Percentiles rank a stretch among this genome's conserved stretches.
Conservation (phyloP, 2,888 invertebrate genomes). For the Neocrepidodera transversa region DNA sequence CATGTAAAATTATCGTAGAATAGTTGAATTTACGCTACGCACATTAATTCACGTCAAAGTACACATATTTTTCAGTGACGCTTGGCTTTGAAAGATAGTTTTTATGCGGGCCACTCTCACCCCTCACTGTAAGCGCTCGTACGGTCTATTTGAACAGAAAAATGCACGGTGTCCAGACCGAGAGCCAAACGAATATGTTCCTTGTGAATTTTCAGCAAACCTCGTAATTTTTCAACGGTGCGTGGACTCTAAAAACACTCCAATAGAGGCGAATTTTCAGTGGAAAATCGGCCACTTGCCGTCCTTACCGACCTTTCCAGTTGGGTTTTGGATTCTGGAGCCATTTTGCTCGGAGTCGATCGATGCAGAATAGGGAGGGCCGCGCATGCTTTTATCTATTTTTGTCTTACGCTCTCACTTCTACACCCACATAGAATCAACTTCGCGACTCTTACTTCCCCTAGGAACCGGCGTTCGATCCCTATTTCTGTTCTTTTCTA, state of each 20-base stretch:
- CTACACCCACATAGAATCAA: constrained; percentile 52
- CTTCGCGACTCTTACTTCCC: constrained; percentile 50
- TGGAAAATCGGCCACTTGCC: constrained; percentile 43
- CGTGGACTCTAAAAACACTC: constrained; percentile 57
- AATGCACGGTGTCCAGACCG: constrained; percentile 53
- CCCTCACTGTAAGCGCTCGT: constrained; percentile 51
- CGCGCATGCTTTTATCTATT: constrained; percentile 62
- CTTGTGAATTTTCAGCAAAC: constrained; percentile 57
- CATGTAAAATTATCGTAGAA: constrained; percentile 58
- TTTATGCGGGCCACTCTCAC: constrained; percentile 56
- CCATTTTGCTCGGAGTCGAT: constrained; percentile 61
- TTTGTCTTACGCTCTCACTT: constrained; percentile 61
- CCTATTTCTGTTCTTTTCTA: constrained; percentile 35
- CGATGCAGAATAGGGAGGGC: constrained; percentile 59
- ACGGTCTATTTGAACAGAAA: constrained; percentile 59
- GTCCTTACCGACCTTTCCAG: constrained; percentile 60
- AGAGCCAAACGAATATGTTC: constrained; percentile 56
- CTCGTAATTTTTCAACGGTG: constrained; percentile 59
- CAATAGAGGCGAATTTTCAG: constrained; percentile 56
- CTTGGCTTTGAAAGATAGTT: constrained; percentile 61
- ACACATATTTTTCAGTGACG: constrained; percentile 62
- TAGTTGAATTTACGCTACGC: constrained; percentile 62
- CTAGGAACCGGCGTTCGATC: constrained; percentile 39
- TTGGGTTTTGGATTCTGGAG: constrained; percentile 60
- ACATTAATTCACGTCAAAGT: constrained; percentile 63